Conservation (phyloP, 2,888 invertebrate genomes). For the Drosophila longiperda region DNA sequence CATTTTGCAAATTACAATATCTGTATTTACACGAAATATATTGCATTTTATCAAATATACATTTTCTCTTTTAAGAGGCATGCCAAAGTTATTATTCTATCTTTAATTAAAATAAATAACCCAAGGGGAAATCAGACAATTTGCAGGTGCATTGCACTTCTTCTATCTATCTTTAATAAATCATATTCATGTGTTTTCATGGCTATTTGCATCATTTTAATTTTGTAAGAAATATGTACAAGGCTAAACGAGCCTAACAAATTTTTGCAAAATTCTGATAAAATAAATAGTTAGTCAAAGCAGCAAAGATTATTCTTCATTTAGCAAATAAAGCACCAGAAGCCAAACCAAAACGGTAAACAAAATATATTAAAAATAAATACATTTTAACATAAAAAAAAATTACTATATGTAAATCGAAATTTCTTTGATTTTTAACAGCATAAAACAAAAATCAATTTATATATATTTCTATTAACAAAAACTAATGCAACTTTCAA, state of each 20-base stretch:
- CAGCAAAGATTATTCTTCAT: neutral
- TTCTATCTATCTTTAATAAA: neutral
- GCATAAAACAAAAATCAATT: neutral
- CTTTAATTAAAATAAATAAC: constrained; percentile 11
- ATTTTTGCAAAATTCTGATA: neutral
- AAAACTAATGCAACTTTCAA: neutral
- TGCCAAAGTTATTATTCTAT: neutral
- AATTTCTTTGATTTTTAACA: neutral
- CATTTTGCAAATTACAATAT: constrained; percentile 45
- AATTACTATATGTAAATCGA: neutral
- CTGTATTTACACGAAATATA: constrained; percentile 58
- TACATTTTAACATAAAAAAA: neutral
- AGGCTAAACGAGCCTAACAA: neutral
- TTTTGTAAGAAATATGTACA: neutral
- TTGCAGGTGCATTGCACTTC: neutral
- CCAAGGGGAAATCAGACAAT: constrained; percentile 1
- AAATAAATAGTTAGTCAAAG: neutral
- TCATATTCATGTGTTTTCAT: neutral
- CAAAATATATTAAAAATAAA: neutral
- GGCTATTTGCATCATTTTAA: neutral
- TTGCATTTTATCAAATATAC: constrained; percentile 29
- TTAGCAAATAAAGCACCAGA: neutral
- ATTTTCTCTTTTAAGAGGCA: neutral
- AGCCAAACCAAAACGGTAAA: neutral
- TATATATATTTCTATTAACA: too few species aligned